Evolutionary conservation across 2,888 invertebrate species (phyloP).

Genomic region (Parelbella ahira): DNA sequence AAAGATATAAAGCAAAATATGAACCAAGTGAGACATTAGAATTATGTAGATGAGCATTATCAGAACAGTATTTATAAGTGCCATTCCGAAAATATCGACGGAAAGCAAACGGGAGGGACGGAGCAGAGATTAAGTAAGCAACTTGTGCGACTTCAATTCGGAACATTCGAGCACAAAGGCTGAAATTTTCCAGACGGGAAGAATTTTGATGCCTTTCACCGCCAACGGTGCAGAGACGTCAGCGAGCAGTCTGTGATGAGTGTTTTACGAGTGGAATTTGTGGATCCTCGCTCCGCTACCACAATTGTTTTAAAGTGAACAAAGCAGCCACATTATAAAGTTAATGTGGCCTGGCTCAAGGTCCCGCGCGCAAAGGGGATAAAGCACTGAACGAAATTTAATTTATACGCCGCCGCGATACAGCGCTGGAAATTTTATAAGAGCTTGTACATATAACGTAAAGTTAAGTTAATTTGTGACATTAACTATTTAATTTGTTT

Average conservation of each 20-base stretch:
- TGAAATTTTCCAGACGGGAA: conserved; percentile 60
- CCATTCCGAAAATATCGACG: no score
- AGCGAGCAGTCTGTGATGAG: conserved; percentile 44
- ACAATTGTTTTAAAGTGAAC: conserved; percentile 51
- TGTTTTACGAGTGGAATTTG: conserved; percentile 54
- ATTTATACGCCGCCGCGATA: conserved; percentile 34
- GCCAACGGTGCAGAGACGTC: conserved; percentile 54
- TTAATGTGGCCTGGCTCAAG: conserved; percentile 44
- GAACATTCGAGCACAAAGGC: conserved; percentile 54
- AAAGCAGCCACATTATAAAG: conserved; percentile 42
- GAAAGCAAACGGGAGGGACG: no score
- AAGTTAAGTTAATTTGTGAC: conserved; percentile 13
- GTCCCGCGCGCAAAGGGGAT: conserved; percentile 36
- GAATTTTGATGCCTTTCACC: conserved; percentile 57
- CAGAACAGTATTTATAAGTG: no score
- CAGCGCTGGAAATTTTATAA: conserved; percentile 11
- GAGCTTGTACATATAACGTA: conserved; percentile 9
- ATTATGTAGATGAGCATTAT: no score
- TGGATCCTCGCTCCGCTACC: conserved; percentile 42
- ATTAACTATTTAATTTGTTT: conserved; percentile 2
- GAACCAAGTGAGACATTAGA: no score
- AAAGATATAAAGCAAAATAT: no score
- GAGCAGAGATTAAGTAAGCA: conserved; percentile 67
- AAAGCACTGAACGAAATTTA: conserved; percentile 40
- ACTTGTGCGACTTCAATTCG: conserved; percentile 62